Conservation (phyloP, 2,888 invertebrate species). For the Volucella inflata region DNA sequence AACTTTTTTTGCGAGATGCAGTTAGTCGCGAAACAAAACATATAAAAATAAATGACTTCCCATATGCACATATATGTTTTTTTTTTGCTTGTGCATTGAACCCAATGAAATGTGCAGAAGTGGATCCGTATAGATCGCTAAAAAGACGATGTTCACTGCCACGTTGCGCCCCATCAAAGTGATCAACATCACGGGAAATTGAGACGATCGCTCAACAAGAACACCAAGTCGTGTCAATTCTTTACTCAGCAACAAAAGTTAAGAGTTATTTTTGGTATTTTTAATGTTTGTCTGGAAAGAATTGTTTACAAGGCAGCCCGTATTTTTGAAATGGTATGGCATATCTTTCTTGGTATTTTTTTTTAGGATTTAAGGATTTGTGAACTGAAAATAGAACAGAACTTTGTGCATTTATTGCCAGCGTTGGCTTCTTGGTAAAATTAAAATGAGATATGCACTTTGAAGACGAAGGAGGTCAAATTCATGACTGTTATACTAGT, state of each 20-base stretch:
- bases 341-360: too few species aligned
- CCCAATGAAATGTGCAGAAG: constrained; percentile 28
- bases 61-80: constrained; percentile 18
- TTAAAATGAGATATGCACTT: too few species aligned
- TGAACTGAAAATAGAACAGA: too few species aligned
- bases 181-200: constrained; percentile 37
- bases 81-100: constrained; percentile 65
- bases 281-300: constrained; percentile 31
- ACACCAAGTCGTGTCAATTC: constrained; percentile 19
- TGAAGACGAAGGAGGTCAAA: too few species aligned
- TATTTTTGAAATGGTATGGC: constrained; percentile 23
- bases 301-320: constrained; percentile 67
- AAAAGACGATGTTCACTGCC: constrained; percentile 15
- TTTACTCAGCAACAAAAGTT: constrained; percentile 48
- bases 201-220: constrained; percentile 32
- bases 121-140: constrained; percentile 28
- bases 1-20: constrained; percentile 41
- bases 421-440: too few species aligned
- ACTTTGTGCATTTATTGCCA: too few species aligned
- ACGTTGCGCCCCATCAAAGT: constrained; percentile 43
- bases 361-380: too few species aligned
- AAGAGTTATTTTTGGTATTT: constrained; percentile 55
- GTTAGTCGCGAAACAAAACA: constrained; percentile 50
- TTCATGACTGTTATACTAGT: too few species aligned
- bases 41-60: constrained; percentile 45